Percentiles rank a stretch among this genome's conserved stretches.
Evolutionary conservation across 2,888 invertebrate genomes (phyloP).

Genomic region (Lasioglossum morio): DNA sequence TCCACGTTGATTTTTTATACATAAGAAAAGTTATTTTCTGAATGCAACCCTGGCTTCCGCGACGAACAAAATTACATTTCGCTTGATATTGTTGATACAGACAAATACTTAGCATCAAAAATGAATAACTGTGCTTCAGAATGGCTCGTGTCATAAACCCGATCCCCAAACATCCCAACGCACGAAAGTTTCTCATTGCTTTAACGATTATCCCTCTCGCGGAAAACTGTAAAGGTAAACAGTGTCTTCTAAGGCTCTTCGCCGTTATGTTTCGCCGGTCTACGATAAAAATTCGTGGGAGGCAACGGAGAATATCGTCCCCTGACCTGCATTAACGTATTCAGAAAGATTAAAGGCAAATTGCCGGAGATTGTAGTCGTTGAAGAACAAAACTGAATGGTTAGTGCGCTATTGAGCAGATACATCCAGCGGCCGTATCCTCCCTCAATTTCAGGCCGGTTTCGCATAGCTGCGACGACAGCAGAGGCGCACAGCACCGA

Average conservation of each 20-base stretch:
- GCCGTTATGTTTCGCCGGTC: not conserved
- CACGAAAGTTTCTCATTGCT: not conserved
- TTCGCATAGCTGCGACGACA: constrained; percentile 51
- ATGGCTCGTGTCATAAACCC: not conserved
- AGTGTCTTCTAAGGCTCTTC: not conserved
- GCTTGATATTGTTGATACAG: not conserved
- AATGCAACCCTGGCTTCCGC: not conserved
- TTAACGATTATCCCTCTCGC: not conserved
- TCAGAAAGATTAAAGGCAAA: constrained; percentile 59
- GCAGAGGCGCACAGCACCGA: constrained; percentile 37
- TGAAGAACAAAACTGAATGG: constrained; percentile 60
- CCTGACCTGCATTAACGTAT: constrained; percentile 26
- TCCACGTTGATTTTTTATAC: not conserved
- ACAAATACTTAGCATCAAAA: not conserved
- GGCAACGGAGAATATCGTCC: constrained; percentile 3
- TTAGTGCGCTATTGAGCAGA: constrained; percentile 63
- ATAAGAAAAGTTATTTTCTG: not conserved
- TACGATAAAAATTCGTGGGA: constrained; percentile 16
- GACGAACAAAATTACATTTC: not conserved
- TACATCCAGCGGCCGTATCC: constrained; percentile 40
- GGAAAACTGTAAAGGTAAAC: not conserved
- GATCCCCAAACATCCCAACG: not conserved
- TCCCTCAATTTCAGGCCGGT: constrained; percentile 37
- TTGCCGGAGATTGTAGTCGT: constrained; percentile 70
- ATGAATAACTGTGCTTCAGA: not conserved